Evolutionary conservation across 2,797 vertebrate genomes (phyloP).

Genomic region (Petrocephalus schoutedeni): DNA sequence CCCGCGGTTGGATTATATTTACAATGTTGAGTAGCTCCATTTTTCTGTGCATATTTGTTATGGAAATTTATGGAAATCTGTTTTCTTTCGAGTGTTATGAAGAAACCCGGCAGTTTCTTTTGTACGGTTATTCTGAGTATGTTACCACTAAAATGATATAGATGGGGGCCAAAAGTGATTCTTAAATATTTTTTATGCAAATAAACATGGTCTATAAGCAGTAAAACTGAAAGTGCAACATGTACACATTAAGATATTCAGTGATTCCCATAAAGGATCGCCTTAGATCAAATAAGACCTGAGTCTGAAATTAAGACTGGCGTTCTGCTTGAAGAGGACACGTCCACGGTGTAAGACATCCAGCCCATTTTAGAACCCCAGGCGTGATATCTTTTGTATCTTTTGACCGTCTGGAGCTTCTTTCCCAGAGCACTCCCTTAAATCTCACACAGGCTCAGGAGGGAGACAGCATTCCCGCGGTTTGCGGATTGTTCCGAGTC

Average conservation of each 20-base stretch:
- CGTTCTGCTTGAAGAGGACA: neutral
- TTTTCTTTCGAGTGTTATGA: slow-evolving; percentile 1
- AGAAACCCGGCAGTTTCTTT: slow-evolving; percentile 8
- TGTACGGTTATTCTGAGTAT: slow-evolving; percentile 12
- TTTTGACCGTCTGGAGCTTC: neutral
- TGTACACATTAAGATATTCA: slow-evolving; percentile 11
- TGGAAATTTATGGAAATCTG: slow-evolving; percentile 23
- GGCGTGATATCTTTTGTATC: neutral
- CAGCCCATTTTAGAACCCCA: neutral
- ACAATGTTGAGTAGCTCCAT: slow-evolving; percentile 18
- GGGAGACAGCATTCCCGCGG: neutral
- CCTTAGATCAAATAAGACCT: neutral
- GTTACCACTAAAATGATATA: neutral
- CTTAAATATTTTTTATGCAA: neutral
- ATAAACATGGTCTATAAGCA: neutral
- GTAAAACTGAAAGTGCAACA: slow-evolving; percentile 1
- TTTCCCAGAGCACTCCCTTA: neutral
- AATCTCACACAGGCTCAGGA: neutral
- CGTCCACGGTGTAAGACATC: neutral
- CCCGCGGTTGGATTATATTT: slow-evolving; percentile 13
- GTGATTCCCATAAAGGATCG: neutral
- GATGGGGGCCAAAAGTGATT: neutral
- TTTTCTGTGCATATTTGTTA: slow-evolving; percentile 17
- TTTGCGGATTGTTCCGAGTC: neutral
- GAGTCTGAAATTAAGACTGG: neutral